These are phyloP conservation scores for Rhingia campestris DNA, from an alignment of 2,888 invertebrate genomes.

Conservation along the genomic window DNA sequence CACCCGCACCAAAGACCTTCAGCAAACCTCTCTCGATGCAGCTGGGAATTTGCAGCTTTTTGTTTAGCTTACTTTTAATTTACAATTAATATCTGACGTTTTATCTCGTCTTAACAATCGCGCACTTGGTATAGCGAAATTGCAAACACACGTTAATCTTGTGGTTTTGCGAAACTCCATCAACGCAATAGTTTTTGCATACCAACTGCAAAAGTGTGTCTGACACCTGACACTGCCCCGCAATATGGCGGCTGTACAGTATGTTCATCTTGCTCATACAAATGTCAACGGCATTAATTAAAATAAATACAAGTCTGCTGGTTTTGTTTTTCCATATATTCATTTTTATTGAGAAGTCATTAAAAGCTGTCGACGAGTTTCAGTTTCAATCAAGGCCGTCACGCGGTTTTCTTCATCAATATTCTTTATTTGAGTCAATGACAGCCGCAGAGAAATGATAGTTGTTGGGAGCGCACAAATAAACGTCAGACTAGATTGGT, in stretches of 20 bases:
- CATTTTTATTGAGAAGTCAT: background rate
- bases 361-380: background rate
- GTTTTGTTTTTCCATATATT: background rate
- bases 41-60: background rate
- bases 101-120: background rate
- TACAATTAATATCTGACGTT: background rate
- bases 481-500: background rate
- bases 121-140: background rate
- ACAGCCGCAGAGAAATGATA: slow-evolving; percentile 16
- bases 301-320: background rate
- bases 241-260: background rate
- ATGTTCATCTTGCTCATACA: background rate
- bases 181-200: slow-evolving; percentile 12
- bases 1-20: background rate
- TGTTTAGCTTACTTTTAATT: background rate
- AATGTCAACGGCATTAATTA: slow-evolving; percentile 6
- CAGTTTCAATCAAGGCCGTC: slow-evolving; percentile 29
- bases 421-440: slow-evolving; percentile 49
- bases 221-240: background rate
- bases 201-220: background rate
- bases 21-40: background rate
- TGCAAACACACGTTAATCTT: background rate
- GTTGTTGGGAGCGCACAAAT: background rate
- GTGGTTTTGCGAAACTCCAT: slow-evolving; percentile 17
- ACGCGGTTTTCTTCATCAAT: slow-evolving; percentile 21